These are phyloP conservation scores for Dendrocopos noguchii DNA, from an alignment of 2,113 vertebrate species.

Conservation along the genomic window DNA sequence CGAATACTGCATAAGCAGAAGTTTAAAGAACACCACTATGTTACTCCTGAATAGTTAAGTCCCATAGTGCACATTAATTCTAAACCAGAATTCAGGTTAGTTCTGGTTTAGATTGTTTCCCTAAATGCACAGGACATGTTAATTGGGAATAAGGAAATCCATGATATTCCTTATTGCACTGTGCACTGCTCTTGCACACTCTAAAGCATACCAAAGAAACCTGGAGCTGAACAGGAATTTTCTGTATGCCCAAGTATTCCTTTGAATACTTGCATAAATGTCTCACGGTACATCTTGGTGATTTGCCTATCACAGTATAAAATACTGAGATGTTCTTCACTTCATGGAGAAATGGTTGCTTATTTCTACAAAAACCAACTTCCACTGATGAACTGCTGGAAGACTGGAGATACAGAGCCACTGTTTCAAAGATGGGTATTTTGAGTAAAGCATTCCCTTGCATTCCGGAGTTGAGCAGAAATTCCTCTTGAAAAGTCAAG, in stretches of 20 bases:
- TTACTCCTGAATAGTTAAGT: background rate
- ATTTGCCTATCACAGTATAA: background rate
- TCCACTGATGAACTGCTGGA: background rate
- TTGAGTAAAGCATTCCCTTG: background rate
- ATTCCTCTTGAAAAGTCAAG: constrained; percentile 1
- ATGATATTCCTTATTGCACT: background rate
- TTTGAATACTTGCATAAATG: background rate
- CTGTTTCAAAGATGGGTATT: background rate
- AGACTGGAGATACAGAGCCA: background rate
- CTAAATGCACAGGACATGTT: background rate
- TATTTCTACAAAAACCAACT: background rate
- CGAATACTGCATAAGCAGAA: background rate
- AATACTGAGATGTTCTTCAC: background rate
- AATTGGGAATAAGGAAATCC: background rate
- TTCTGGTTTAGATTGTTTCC: background rate
- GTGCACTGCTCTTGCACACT: background rate
- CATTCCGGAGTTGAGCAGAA: background rate
- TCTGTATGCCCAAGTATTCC: background rate
- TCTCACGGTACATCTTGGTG: background rate
- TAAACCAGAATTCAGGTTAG: background rate
- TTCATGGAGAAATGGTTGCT: background rate
- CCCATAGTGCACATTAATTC: background rate
- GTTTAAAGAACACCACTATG: background rate
- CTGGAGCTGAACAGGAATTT: too few species aligned
- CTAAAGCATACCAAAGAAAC: background rate